Evolutionary conservation across 2,797 vertebrate species (phyloP).

Genomic region (Myoxocephalus aenaeus): DNA sequence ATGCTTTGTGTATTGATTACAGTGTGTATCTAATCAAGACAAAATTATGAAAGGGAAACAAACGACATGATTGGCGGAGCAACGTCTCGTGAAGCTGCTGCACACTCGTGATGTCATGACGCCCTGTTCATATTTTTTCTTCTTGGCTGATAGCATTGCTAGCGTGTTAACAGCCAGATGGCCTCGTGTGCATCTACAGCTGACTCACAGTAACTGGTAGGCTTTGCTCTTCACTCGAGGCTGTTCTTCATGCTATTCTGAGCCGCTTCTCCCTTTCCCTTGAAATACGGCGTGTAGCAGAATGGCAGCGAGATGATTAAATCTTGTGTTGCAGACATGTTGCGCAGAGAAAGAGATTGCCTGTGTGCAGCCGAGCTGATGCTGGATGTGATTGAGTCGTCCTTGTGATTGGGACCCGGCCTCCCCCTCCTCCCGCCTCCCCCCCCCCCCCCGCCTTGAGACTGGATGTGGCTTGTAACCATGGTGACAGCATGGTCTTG

Average conservation of each 20-base stretch:
- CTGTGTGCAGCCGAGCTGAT: constrained; percentile 46
- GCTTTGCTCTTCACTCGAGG: constrained; percentile 51
- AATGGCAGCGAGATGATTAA: constrained; percentile 58
- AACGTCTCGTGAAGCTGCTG: constrained; percentile 40
- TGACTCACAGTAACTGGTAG: constrained; percentile 71
- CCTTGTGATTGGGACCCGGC: constrained; percentile 67
- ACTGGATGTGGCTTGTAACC: constrained; percentile 74
- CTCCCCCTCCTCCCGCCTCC: constrained; percentile 8
- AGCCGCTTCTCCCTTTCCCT: constrained; percentile 48
- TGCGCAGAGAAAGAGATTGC: constrained; percentile 55
- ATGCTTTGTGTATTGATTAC: not conserved
- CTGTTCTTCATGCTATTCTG: constrained; percentile 68
- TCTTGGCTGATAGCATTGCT: constrained; percentile 49
- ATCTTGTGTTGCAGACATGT: constrained; percentile 58
- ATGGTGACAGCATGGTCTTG: constrained; percentile 73
- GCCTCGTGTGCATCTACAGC: constrained; percentile 59
- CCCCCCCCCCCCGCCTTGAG: constrained; percentile 24
- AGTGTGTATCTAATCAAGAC: not conserved
- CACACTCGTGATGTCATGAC: constrained; percentile 47
- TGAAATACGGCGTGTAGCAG: constrained; percentile 51
- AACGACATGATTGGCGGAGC: constrained; percentile 6
- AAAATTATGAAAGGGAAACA: not conserved
- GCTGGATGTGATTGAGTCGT: constrained; percentile 72
- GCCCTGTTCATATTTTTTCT: constrained; percentile 49
- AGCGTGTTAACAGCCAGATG: constrained; percentile 64